These are phyloP conservation scores for Cyclargus thomasi DNA, from an alignment of 1,140 invertebrate species.

Conservation along the genomic window DNA sequence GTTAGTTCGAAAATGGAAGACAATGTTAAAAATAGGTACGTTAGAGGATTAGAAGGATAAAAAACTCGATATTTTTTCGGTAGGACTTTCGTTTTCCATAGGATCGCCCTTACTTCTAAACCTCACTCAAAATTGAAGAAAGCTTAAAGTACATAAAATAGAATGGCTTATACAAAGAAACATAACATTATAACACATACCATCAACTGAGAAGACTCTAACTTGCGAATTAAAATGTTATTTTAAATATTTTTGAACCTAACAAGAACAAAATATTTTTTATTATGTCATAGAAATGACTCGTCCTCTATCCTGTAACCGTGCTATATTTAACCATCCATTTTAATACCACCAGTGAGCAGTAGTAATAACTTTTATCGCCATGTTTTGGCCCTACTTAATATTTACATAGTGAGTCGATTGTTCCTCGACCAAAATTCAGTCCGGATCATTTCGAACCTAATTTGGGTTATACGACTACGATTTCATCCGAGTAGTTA, in stretches of 20 bases:
- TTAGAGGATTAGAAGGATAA: constrained; percentile 1
- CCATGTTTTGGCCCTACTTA: not conserved
- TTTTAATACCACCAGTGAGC: not conserved
- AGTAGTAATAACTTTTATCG: constrained; percentile 1
- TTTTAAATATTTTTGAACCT: too few species aligned
- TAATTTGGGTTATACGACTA: not conserved
- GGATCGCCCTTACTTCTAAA: not conserved
- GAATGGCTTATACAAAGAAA: too few species aligned
- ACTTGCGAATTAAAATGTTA: too few species aligned
- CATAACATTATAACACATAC: too few species aligned
- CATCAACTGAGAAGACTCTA: too few species aligned
- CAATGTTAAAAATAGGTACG: constrained; percentile 11
- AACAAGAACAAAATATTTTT: not conserved
- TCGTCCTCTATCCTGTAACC: constrained; percentile 1
- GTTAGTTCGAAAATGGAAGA: constrained; percentile 14
- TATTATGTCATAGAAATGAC: not conserved
- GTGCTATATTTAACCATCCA: constrained; percentile 12
- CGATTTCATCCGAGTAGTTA: not conserved
- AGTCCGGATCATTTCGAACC: not conserved
- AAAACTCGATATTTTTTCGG: not conserved
- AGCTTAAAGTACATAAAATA: too few species aligned
- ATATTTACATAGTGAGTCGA: constrained; percentile 5
- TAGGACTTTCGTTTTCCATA: not conserved
- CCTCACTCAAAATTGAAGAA: not conserved
- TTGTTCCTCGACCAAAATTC: not conserved